phyloP scores from a whole-genome alignment of 35 echinoderm and acorn worm genomes.

The Strongylocentrotus purpuratus region DNA sequence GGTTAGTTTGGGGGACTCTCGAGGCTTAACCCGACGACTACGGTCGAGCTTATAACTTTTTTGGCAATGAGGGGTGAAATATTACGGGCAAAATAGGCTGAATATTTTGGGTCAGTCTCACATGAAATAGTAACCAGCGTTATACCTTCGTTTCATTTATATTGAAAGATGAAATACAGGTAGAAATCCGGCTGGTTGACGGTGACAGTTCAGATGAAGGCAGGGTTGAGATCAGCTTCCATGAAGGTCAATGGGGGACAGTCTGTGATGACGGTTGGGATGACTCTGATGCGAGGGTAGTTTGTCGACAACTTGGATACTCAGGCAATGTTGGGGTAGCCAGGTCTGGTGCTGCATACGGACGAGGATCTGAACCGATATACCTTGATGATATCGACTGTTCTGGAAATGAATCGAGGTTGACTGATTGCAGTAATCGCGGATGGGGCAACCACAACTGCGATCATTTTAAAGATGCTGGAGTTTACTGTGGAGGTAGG shows the following conservation, averaged over 20 bases:
- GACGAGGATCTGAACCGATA: background rate
- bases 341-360: background rate
- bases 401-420: background rate
- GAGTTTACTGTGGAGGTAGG: too few species aligned
- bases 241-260: background rate
- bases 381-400: background rate
- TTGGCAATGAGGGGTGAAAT: too few species aligned
- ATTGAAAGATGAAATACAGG: background rate
- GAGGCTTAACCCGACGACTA: too few species aligned
- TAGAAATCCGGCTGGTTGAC: background rate
- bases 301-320: constrained; percentile 14
- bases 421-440: background rate
- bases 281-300: background rate
- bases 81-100: too few species aligned
- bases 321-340: background rate
- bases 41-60: too few species aligned
- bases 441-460: background rate
- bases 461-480: too few species aligned
- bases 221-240: background rate
- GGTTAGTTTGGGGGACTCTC: too few species aligned
- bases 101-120: too few species aligned
- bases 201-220: background rate
- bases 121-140: too few species aligned
- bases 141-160: too few species aligned
- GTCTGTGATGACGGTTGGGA: background rate